Evolutionary conservation across 2,888 invertebrate genomes (phyloP), one percentile per base, ranked within the genome.

Genomic region (Sisyra nigra): DNA sequence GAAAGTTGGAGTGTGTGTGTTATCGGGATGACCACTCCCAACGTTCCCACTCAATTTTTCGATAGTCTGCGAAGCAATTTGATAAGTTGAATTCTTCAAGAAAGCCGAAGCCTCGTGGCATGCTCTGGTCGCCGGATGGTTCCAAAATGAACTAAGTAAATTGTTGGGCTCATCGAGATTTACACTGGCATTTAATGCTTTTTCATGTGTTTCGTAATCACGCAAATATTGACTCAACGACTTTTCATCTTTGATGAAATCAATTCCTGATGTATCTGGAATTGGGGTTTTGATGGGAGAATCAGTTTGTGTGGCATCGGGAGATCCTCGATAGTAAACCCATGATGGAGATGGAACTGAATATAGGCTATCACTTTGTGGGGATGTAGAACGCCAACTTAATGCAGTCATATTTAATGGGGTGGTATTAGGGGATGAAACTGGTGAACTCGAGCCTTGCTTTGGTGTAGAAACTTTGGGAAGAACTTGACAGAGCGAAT

Each of bases 131-230:
- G 65, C 61, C 39, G 68, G 67, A 57, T 71, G 69, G 31, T 61
- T 68, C 71, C 69, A 71, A 52, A 71, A 71, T 2, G 67, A 66
- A 49, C 67, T 69, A 36, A 71, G 53, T 39, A 69, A 55, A 56
- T 68, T 69, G 2, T 62, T 60, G 1, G 64, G 60, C 51, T 66
- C 65, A 6, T 61, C 54, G 35, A 52, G 52, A 43, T 49, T 55
- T 3, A n/a, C 13, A 13, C 48, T 51, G 15, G 54, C 40, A 48
- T 54, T 58, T 24, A 52, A 51, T 2, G 54, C 51, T 48, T 55
- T 59, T 47, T 61, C 59, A 32, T 53, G 52, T 11, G 54, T 54
- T 40, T 60, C 58, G 43, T 59, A 58, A 37, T 61, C 58, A 53
- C 59, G 62, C 33, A 72, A 55, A 53, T 68, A 70, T 41, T 63